Evolutionary conservation across 1,140 invertebrate species (phyloP), one percentile per base, ranked within the genome.

Genomic region (Drosophila ananassae): DNA sequence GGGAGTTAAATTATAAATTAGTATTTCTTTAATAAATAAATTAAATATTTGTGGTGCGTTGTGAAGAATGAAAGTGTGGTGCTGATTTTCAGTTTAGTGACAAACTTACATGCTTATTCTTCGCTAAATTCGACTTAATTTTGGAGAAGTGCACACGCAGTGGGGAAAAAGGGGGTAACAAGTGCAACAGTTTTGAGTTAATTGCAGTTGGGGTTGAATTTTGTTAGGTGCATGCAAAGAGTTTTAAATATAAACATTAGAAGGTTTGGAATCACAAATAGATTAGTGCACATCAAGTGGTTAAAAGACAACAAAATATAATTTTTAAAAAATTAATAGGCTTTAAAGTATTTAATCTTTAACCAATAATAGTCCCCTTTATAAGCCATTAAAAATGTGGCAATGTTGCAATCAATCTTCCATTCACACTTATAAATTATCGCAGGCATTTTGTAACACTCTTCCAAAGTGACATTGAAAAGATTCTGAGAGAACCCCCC

Each of bases 41-140:
- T 24, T 32, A 22, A 0, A 22, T 22, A n/a, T 7, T 3, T 12
- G n/a, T 50, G 41, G 25, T 39, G 3, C 17, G 47, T 39, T 39
- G 9, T 32, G 10, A 24, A 52, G 32, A 56, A 41, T 56, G 44
- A 30, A 21, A n/a, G 48, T 46, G 61, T 57, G 28, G 53, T 71
- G 78, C 59, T 32, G 28, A 24, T 62, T 13, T 64, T 48, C 22
- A 55, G 41, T 57, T 73, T 73, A 60, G 53, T 59, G 41, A 55
- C 62, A 66, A 67, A 89, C 80, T 89, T 90, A 90, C 80, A 80
- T 90, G 81, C 80, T 73, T 75, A 25, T 72, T 59, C 71, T 77
- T 73, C 22, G 66, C 30, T 54, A 84, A 28, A 71, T 64, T 72
- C 73, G 67, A 83, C 73, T 89, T 68, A 51, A 52, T 57, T 71